Evolutionary conservation across 2,797 vertebrate genomes (phyloP), one percentile per base, ranked within the genome.

Genomic region (Amblyraja radiata): DNA sequence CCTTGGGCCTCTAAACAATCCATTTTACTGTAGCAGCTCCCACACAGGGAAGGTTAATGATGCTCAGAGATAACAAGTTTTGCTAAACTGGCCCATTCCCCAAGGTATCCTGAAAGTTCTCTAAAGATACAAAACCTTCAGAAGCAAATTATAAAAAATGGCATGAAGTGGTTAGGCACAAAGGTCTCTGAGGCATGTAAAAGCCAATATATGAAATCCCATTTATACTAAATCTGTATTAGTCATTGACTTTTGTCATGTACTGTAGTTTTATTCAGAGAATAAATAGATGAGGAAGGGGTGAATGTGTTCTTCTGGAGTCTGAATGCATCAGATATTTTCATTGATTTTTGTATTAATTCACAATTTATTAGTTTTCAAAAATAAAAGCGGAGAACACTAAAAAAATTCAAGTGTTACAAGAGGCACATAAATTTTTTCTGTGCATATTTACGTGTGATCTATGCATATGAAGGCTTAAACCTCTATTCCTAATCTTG

Each of bases 81-180:
- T 93, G 93, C 94, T 94, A 94, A 95, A 93, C 18, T 93, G 93
- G 93, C 61, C 0, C 7, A 36, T 84, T 93, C 77, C 94, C 93
- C 0, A 81, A 95, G 93, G 90, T 65, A 92, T 7, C 65, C 93
- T 93, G 95, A 94, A 95, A 94, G 94, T 95, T 95, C 91, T 95
- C 94, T 93, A 86, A 93, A 79, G 46, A 92, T 46, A 92, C 94
- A 91, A 71, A 63, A 71, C 93, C 94, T 95, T 95, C 94, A 94
- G 94, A 88, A 93, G 10, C 93, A 93, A 94, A 95, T 88, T 90
- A 63, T 93, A 80, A 93, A 71, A 54, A 83, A 93, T 80, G 93
- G 91, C 86, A 94, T 4, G 90, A 94, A 94, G 71, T 74, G n/a
- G 0, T 91, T 81, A 94, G 81, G 77, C 8, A 83, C 28, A 28